phyloP scores from a whole-genome alignment of 2,797 vertebrate species.

The Cryptoblepharus egeriae region DNA sequence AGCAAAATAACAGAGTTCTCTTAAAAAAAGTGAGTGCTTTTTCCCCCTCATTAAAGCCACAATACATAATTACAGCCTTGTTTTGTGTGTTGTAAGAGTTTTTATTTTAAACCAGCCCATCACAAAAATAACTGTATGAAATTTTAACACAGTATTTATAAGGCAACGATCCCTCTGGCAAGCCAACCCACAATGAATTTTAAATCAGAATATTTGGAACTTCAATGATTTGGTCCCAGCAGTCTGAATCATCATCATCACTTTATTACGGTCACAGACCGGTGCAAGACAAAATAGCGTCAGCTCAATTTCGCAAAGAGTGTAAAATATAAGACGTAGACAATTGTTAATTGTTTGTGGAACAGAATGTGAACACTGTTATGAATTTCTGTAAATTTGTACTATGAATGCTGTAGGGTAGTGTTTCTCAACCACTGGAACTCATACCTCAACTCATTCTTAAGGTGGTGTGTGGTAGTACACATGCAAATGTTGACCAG shows the following conservation, averaged over 20 bases:
- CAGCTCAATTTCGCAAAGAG: too few relatives aligned
- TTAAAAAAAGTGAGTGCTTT: background rate
- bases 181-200: background rate
- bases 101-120: background rate
- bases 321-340: too few relatives aligned
- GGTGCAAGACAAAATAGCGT: too few relatives aligned
- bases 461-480: too few relatives aligned
- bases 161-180: background rate
- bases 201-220: background rate
- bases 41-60: background rate
- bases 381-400: background rate
- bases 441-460: too few relatives aligned
- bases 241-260: too few relatives aligned
- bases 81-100: background rate
- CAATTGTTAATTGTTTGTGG: too few relatives aligned
- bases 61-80: background rate
- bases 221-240: background rate
- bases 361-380: too few relatives aligned
- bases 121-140: background rate
- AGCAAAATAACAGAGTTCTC: background rate
- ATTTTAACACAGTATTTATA: background rate
- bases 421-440: too few relatives aligned
- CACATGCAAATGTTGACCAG: conserved; percentile 52
- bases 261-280: too few relatives aligned
- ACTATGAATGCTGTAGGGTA: background rate